Conservation (phyloP, 1,140 invertebrate genomes). For the Drosophila nannoptera region DNA sequence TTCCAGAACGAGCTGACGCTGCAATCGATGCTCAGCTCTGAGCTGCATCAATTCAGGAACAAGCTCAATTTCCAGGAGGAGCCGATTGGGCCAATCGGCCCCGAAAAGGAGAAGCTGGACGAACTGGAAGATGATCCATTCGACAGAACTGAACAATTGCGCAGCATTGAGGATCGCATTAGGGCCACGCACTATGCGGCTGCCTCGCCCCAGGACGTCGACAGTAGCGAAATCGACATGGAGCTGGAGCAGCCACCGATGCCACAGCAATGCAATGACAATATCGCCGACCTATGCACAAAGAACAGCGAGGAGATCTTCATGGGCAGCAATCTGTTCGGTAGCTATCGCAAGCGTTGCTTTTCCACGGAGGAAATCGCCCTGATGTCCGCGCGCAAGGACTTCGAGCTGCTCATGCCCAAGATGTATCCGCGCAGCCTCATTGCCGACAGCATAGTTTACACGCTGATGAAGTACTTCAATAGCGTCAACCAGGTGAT, state of each 20-base stretch:
- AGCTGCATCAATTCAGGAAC: conserved; percentile 47
- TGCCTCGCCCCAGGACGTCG: conserved; percentile 2
- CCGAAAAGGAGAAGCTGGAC: neutral
- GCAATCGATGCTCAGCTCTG: conserved; percentile 57
- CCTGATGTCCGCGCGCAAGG: conserved; percentile 56
- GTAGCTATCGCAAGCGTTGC: conserved; percentile 53
- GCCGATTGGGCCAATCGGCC: no score
- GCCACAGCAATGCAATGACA: neutral
- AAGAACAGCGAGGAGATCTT: conserved; percentile 16
- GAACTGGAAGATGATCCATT: conserved; percentile 3
- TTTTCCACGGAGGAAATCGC: conserved; percentile 73
- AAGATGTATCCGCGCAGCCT: conserved; percentile 47
- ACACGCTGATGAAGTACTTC: conserved; percentile 68
- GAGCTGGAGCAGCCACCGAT: neutral
- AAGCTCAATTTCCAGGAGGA: conserved; percentile 16
- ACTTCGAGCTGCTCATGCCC: conserved; percentile 66
- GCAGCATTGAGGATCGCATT: conserved; percentile 25
- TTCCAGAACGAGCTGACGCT: conserved; percentile 66
- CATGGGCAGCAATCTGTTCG: conserved; percentile 72
- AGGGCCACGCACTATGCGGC: conserved; percentile 18
- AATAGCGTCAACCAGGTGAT: conserved; percentile 65
- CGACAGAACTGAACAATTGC: conserved; percentile 7
- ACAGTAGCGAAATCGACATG: neutral
- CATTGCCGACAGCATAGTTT: conserved; percentile 44
- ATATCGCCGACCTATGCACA: neutral